phyloP scores from a whole-genome alignment of 2,888 invertebrate species.

The Linnaemya vulpina region DNA sequence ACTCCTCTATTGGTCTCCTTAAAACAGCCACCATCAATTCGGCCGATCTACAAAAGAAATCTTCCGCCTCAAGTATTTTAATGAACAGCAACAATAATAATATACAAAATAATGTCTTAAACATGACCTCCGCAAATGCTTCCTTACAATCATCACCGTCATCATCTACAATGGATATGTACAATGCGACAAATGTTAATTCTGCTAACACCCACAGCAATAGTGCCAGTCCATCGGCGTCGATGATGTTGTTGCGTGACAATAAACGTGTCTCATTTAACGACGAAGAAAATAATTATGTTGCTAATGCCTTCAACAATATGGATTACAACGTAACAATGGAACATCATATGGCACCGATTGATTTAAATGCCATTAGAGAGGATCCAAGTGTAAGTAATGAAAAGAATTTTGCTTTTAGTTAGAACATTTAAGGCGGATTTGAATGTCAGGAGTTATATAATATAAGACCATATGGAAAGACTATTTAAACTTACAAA shows the following conservation, averaged over 20 bases:
- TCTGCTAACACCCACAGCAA: slow-evolving; percentile 67
- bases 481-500: too few relatives aligned
- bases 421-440: neutral
- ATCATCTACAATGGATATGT: slow-evolving; percentile 67
- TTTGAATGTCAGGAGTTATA: too few relatives aligned
- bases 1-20: slow-evolving; percentile 77
- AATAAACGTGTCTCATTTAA: slow-evolving; percentile 90
- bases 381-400: slow-evolving; percentile 92
- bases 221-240: slow-evolving; percentile 64
- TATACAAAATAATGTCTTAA: slow-evolving; percentile 75
- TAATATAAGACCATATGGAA: too few relatives aligned
- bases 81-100: slow-evolving; percentile 75
- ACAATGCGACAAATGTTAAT: slow-evolving; percentile 31
- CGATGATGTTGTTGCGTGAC: slow-evolving; percentile 78
- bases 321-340: slow-evolving; percentile 75
- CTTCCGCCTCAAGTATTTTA: slow-evolving; percentile 72
- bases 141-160: slow-evolving; percentile 64
- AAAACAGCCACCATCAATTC: slow-evolving; percentile 79
- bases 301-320: slow-evolving; percentile 65
- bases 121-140: slow-evolving; percentile 53
- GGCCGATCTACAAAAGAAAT: slow-evolving; percentile 75
- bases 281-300: slow-evolving; percentile 84
- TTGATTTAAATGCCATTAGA: slow-evolving; percentile 84
- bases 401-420: neutral
- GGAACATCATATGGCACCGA: slow-evolving; percentile 79